Evolutionary conservation across 1,140 invertebrate genomes (phyloP), one percentile per base, ranked within the genome.

Genomic region (Phymastichus coffea): DNA sequence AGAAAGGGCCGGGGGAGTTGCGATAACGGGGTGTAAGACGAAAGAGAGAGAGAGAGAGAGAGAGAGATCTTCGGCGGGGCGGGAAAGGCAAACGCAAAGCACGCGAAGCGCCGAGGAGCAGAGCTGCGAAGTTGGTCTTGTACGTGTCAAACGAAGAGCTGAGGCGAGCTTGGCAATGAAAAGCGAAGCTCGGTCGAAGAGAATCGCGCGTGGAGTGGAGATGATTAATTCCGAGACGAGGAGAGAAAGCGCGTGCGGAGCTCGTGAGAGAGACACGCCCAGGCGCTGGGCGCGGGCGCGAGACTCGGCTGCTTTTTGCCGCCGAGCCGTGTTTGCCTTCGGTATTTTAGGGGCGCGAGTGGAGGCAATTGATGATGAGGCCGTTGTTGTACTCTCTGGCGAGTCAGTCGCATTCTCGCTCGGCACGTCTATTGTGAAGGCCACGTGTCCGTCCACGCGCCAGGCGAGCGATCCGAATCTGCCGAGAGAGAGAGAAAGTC

Each of bases 201-300:
- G 67, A 67, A 23, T 43, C 15, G 30, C 49, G 43, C 40, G 30
- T 19, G 53, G 48, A 26, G 40, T 28, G 30, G 60, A 58, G 70
- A 77, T 79, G 77, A 77, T 79, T 80, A 78, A 80, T 80, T 77
- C 77, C 70, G 73, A 67, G 58, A 73, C 70, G 76, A 80, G n/a
- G n/a, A n/a, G n/a, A n/a, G 77, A 78, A 79, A 80, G 73, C 65
- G 70, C 57, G 58, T 66, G 63, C 65, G n/a, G n/a, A 64, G 40
- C 62, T 66, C 74, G 78, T 75, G 78, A 77, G 76, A 78, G 72
- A 69, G 77, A 74, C 74, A 77, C 77, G 78, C 77, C 78, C 70
- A 55, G 63, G 49, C 40, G n/a, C n/a, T n/a, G n/a, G 58, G 22
- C 22, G n/a, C 30, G 20, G 8, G 61, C 47, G 65, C 66, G 70